These are phyloP conservation scores for Zaprionus lineosus DNA, from an alignment of 2,888 invertebrate species.

Conservation along the genomic window DNA sequence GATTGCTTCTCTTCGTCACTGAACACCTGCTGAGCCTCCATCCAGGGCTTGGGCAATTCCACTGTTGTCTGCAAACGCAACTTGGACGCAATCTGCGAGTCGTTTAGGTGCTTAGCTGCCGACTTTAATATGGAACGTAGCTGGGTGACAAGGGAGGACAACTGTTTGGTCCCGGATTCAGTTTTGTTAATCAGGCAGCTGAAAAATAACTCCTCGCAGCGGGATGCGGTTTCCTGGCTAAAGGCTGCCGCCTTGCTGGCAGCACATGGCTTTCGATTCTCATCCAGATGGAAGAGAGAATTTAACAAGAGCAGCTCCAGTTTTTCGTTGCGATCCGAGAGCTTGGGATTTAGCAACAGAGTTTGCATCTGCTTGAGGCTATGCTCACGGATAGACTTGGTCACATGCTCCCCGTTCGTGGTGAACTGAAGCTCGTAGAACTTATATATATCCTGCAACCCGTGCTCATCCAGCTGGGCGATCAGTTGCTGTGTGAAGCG, in stretches of 20 bases:
- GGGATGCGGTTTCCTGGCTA: conserved; percentile 30
- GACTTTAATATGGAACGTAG: conserved; percentile 11
- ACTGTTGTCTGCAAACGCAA: conserved; percentile 26
- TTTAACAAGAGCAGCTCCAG: conserved; percentile 23
- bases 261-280: conserved; percentile 27
- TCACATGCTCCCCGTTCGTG: conserved; percentile 2
- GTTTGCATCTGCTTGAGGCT: conserved; percentile 49
- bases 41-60: conserved; percentile 26
- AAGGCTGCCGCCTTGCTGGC: conserved; percentile 32
- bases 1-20: neutral
- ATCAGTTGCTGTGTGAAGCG: conserved; percentile 27
- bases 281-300: conserved; percentile 38
- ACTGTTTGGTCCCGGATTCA: neutral
- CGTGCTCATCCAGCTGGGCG: neutral
- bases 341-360: conserved; percentile 18
- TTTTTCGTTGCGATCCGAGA: conserved; percentile 8
- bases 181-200: conserved; percentile 29
- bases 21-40: neutral
- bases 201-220: conserved; percentile 53
- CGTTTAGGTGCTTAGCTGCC: conserved; percentile 16
- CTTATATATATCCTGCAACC: conserved; percentile 19
- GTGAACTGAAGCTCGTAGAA: conserved; percentile 20
- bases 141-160: neutral
- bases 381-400: conserved; percentile 19
- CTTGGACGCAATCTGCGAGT: conserved; percentile 2